Evolutionary conservation across 2,888 invertebrate genomes (phyloP).

Genomic region (Drosophila limbata): DNA sequence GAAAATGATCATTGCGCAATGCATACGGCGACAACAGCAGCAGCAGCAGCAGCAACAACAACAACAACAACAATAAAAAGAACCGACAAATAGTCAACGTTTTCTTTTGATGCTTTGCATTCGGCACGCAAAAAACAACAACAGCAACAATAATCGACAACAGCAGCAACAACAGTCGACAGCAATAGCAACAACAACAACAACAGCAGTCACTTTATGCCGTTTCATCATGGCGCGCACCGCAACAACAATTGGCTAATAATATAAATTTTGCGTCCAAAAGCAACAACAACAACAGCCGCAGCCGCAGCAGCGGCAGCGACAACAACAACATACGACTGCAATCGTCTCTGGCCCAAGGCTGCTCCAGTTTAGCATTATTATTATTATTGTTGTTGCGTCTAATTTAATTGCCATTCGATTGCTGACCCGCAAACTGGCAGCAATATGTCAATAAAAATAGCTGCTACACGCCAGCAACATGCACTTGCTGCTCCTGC

Average conservation of each 20-base stretch:
- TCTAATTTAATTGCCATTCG: conserved; percentile 77
- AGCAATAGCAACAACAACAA: conserved; percentile 18
- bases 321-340: conserved; percentile 15
- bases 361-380: conserved; percentile 59
- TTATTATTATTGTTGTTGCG: conserved; percentile 41
- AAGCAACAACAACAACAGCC: conserved; percentile 40
- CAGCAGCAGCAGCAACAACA: conserved; percentile 44
- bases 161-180: conserved; percentile 61
- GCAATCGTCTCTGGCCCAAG: conserved; percentile 56
- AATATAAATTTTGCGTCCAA: conserved; percentile 73
- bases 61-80: conserved; percentile 40
- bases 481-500: conserved; percentile 53
- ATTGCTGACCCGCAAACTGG: conserved; percentile 72
- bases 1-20: conserved; percentile 76
- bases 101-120: conserved; percentile 73
- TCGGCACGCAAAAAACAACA: conserved; percentile 71
- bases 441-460: conserved; percentile 73
- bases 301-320: conserved; percentile 22
- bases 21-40: conserved; percentile 56
- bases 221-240: conserved; percentile 60
- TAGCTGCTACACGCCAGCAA: conserved; percentile 54
- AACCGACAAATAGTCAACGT: conserved; percentile 69
- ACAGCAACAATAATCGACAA: conserved; percentile 43
- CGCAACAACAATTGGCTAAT: conserved; percentile 73
- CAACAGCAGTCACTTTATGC: conserved; percentile 51